Percentiles rank a stretch among this genome's conserved stretches.
Conservation (phyloP, 1,140 invertebrate genomes). For the Trigoniulus corallinus region DNA sequence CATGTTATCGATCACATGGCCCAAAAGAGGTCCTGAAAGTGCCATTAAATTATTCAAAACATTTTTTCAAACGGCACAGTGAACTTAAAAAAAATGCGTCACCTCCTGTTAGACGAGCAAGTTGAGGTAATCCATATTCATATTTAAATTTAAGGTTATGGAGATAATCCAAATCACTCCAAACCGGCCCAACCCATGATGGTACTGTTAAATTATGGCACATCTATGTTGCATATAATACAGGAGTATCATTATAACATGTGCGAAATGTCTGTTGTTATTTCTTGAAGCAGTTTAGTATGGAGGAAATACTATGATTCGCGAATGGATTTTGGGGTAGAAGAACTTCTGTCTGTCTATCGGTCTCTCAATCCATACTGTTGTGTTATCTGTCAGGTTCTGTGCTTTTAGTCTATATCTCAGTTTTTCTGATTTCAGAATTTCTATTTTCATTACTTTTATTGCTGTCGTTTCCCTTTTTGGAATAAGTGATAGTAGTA, state of each 20-base stretch:
- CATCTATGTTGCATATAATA: neutral
- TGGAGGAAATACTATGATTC: too few relatives aligned
- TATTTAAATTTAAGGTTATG: neutral
- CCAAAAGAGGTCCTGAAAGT: neutral
- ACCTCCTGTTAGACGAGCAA: neutral
- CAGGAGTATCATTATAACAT: too few relatives aligned
- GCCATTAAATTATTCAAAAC: neutral
- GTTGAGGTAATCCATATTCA: neutral
- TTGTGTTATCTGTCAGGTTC: too few relatives aligned
- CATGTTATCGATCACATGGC: slow-evolving; percentile 4
- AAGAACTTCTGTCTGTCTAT: too few relatives aligned
- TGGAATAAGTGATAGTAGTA: neutral
- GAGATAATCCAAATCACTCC: neutral
- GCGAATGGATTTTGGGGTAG: too few relatives aligned
- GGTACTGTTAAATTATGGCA: neutral
- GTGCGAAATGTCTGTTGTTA: too few relatives aligned
- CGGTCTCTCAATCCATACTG: too few relatives aligned
- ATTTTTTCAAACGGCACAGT: neutral
- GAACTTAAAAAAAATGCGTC: neutral
- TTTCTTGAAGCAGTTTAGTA: too few relatives aligned
- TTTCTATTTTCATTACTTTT: too few relatives aligned
- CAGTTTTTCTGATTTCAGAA: too few relatives aligned
- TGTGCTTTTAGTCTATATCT: too few relatives aligned
- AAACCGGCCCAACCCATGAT: neutral
- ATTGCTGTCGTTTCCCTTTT: too few relatives aligned